Evolutionary conservation across 2,888 invertebrate genomes (phyloP), one percentile per base, ranked within the genome.

Genomic region (Limnephilus auricula): DNA sequence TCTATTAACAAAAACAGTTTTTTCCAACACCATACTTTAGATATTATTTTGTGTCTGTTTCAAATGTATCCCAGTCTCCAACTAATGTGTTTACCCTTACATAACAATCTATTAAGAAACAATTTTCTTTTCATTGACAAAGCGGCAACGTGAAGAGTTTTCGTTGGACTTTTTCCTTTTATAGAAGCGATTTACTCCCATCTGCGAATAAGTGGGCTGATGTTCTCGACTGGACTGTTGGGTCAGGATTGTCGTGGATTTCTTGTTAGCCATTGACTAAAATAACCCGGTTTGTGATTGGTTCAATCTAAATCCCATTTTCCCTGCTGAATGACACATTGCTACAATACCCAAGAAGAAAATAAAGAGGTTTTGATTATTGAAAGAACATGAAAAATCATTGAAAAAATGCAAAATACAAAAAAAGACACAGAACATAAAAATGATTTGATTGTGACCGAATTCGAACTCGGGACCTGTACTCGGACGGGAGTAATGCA

Each of bases 71-170:
- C 13, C 15, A 15, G 31, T 32, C 80, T 80, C 13, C 32, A 32
- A 80, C 65, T 65, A 80, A 80, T 80, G 32, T 31, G 32, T 80
- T 80, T 80, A 80, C 30, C 32, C 32, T 80, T 31, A 80, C 80
- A 15, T 32, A 80, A 31, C 18, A 32, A 80, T 15, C 15, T 13
- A 80, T 31, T 32, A 80, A 31, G 80, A 32, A 32, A 80, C 31
- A 31, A 18, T 80, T 80, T 32, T 80, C 80, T 80, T 80, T 32
- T 15, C 31, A 32, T 80, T 80, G 80, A 80, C 32, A 32, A 80
- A 80, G 32, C 80, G 80, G 13, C 13, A 12, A 32, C 32, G 31
- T 31, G 80, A 80, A 80, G 80, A 32, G 80, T 32, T 32, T 80
- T 32, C 80, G 30, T 32, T 31, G 15, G 31, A 80, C 2, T n/a